A percentile compares a stretch with the other conserved stretches of the same genome.
Evolutionary conservation across 2,888 invertebrate genomes (phyloP).

Genomic region (Ectemnius cavifrons): DNA sequence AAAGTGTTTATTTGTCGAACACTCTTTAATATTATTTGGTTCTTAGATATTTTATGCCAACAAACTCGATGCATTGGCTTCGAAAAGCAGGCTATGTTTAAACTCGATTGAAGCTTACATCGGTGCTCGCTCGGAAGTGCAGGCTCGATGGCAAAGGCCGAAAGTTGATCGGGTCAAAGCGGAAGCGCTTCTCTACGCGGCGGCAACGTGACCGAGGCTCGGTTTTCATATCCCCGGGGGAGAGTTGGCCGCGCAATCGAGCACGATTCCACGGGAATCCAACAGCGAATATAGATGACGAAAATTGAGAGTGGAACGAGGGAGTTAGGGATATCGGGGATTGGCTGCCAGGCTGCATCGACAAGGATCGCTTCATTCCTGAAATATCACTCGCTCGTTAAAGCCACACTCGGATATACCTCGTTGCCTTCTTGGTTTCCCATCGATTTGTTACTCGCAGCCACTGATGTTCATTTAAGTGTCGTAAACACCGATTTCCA

Average conservation of each 20-base stretch:
- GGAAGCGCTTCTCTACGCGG: slow-evolving; percentile 6
- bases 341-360: neutral
- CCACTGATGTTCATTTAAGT: slow-evolving; percentile 1
- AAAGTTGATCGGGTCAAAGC: neutral
- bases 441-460: slow-evolving; percentile 15
- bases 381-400: slow-evolving; percentile 50
- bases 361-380: slow-evolving; percentile 27
- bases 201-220: slow-evolving; percentile 15
- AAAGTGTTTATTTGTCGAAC: too few relatives aligned
- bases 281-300: slow-evolving; percentile 21
- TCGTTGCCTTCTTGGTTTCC: slow-evolving; percentile 30
- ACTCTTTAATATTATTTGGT: too few relatives aligned
- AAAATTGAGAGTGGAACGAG: slow-evolving; percentile 34
- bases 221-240: slow-evolving; percentile 5
- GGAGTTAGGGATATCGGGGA: neutral
- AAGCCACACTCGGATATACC: slow-evolving; percentile 27
- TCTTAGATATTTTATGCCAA: too few relatives aligned
- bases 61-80: too few relatives aligned
- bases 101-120: too few relatives aligned
- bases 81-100: too few relatives aligned
- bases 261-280: slow-evolving; percentile 17
- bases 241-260: slow-evolving; percentile 11
- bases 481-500: neutral
- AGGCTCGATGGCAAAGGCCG: too few relatives aligned
- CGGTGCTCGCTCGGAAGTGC: too few relatives aligned